phyloP scores from a whole-genome alignment of 2,888 invertebrate species.

The Mellilla xanthometata region DNA sequence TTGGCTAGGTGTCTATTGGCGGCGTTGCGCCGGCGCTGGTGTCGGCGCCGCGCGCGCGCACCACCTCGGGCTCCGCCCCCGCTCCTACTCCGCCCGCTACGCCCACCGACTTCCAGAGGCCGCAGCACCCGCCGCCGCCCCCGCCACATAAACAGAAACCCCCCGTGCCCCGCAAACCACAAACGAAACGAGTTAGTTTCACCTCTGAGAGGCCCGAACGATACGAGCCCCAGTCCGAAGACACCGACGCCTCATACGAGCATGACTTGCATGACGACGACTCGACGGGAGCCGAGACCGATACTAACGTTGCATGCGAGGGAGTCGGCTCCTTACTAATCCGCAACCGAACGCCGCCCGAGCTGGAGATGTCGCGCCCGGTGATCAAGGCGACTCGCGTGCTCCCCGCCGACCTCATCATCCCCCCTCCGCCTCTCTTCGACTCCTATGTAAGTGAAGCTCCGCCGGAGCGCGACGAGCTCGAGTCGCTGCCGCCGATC shows the following conservation, averaged over 20 bases:
- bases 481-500: conserved; percentile 59
- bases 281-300: conserved; percentile 40
- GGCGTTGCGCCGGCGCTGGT: conserved; percentile 65
- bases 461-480: conserved; percentile 48
- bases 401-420: conserved; percentile 72
- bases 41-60: conserved; percentile 42
- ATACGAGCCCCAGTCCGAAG: conserved; percentile 45
- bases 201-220: conserved; percentile 56
- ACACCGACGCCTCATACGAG: conserved; percentile 46
- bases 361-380: conserved; percentile 55
- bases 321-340: conserved; percentile 70
- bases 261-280: conserved; percentile 62
- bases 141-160: conserved; percentile 66
- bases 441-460: conserved; percentile 69
- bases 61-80: conserved; percentile 48
- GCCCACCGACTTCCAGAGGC: conserved; percentile 41
- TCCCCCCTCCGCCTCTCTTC: conserved; percentile 77
- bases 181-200: conserved; percentile 79
- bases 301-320: conserved; percentile 78
- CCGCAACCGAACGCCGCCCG: conserved; percentile 56
- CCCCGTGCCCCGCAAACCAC: conserved; percentile 75
- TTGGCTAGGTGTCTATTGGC: conserved; percentile 75
- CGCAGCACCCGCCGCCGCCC: conserved; percentile 53
- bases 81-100: conserved; percentile 47
- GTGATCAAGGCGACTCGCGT: conserved; percentile 56